Conservation (phyloP, 2,113 vertebrate genomes). For the Rousettus leschenaultii region DNA sequence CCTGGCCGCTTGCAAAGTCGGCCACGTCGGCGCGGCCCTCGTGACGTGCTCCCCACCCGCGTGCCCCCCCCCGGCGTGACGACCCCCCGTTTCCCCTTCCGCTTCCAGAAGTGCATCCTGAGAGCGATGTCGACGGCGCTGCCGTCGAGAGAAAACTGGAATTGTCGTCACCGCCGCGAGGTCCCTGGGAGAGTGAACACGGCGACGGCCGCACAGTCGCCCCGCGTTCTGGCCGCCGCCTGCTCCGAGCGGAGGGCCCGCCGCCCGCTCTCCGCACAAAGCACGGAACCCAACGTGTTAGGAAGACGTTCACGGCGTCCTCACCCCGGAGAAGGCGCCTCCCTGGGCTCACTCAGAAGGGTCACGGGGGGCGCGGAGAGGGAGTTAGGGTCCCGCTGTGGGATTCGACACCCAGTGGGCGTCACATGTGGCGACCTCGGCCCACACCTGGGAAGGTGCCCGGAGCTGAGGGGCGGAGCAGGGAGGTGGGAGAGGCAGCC, state of each 20-base stretch:
- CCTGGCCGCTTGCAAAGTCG: no score
- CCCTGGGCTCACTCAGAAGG: not conserved
- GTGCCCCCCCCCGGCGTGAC: fast-evolving
- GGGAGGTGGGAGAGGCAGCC: not conserved
- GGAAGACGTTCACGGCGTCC: not conserved
- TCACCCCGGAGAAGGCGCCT: not conserved
- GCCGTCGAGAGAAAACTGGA: not conserved
- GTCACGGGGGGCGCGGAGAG: not conserved
- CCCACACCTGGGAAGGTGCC: not conserved
- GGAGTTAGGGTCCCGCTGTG: not conserved
- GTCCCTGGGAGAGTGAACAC: not conserved
- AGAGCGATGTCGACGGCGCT: not conserved
- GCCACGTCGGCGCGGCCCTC: not conserved
- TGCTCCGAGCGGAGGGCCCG: not conserved
- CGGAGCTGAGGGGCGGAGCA: not conserved
- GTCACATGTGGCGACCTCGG: not conserved
- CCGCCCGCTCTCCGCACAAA: not conserved
- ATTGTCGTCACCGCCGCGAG: no score
- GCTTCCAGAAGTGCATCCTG: not conserved
- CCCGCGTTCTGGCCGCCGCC: not conserved
- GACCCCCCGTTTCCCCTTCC: not conserved
- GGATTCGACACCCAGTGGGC: fast-evolving
- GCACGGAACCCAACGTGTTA: not conserved
- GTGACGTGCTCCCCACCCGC: not conserved
- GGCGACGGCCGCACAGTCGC: not conserved